Evolutionary conservation across 2,797 vertebrate genomes (phyloP).

Genomic region (Peromyscus melanophrys): DNA sequence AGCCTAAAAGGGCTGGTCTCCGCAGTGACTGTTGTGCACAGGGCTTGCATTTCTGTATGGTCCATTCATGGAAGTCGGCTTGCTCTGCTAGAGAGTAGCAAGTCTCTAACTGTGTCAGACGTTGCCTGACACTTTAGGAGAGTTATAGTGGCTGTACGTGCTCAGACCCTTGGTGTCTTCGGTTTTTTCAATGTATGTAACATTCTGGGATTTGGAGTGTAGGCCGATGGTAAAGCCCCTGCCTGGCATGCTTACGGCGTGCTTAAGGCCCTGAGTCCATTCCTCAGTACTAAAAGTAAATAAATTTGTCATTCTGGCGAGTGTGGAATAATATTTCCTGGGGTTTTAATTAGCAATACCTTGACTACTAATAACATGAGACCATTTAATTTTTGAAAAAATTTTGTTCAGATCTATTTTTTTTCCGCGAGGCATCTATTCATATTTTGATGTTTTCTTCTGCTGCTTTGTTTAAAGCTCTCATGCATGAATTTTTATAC

Average conservation of each 20-base stretch:
- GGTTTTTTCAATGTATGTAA: background rate
- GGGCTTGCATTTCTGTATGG: background rate
- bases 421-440: background rate
- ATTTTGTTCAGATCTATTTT: background rate
- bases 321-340: background rate
- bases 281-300: background rate
- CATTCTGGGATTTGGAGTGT: background rate
- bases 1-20: background rate
- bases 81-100: background rate
- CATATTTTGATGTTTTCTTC: background rate
- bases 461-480: background rate
- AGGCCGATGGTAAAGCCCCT: background rate
- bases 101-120: background rate
- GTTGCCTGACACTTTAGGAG: background rate
- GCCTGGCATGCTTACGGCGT: background rate
- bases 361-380: conserved; percentile 11
- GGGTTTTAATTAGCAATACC: conserved; percentile 39
- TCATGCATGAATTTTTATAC: background rate
- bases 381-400: background rate
- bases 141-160: background rate
- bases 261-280: background rate
- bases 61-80: background rate
- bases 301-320: background rate
- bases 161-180: conserved; percentile 18
- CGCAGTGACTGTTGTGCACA: background rate